Conservation (phyloP, 30 jellyfish, hydroid and myxozoan species). For the Morbakka virulenta region DNA sequence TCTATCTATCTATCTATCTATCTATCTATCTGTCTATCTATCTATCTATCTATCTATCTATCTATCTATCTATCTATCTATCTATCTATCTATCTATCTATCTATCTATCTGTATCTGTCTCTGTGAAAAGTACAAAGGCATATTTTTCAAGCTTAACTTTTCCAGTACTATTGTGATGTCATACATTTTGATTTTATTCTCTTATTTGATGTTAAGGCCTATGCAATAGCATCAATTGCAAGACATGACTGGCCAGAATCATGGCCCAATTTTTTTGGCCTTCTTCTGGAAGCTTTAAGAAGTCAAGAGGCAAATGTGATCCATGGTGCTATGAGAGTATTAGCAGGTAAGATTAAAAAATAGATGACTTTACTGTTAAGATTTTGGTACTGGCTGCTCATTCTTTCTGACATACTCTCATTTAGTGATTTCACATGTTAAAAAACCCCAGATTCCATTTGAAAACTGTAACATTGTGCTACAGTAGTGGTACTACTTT, state of each 20-base stretch:
- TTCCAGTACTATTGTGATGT: background rate
- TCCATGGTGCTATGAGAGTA: slow-evolving; percentile 91
- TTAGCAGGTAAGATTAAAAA: slow-evolving; percentile 54
- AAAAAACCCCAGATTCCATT: too few relatives aligned
- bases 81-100: too few relatives aligned
- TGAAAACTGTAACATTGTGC: too few relatives aligned
- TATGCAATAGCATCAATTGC: slow-evolving; percentile 84
- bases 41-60: too few relatives aligned
- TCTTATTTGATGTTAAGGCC: slow-evolving; percentile 65
- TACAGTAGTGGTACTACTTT: too few relatives aligned
- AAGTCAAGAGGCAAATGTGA: slow-evolving; percentile 66
- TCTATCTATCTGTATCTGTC: too few relatives aligned
- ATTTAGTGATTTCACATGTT: background rate
- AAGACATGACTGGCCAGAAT: slow-evolving; percentile 93
- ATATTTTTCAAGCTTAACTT: background rate
- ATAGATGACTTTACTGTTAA: background rate
- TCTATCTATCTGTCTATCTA: too few relatives aligned
- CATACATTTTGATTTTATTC: background rate
- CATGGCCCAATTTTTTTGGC: slow-evolving; percentile 83
- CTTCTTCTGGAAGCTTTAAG: slow-evolving; percentile 68
- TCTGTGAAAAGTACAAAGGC: too few relatives aligned
- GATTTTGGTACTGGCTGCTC: background rate
- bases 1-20: too few relatives aligned
- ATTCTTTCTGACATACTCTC: background rate
- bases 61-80: background rate